These are phyloP conservation scores for Aphaenogaster rudis DNA, from an alignment of 1,140 invertebrate genomes.

Conservation along the genomic window DNA sequence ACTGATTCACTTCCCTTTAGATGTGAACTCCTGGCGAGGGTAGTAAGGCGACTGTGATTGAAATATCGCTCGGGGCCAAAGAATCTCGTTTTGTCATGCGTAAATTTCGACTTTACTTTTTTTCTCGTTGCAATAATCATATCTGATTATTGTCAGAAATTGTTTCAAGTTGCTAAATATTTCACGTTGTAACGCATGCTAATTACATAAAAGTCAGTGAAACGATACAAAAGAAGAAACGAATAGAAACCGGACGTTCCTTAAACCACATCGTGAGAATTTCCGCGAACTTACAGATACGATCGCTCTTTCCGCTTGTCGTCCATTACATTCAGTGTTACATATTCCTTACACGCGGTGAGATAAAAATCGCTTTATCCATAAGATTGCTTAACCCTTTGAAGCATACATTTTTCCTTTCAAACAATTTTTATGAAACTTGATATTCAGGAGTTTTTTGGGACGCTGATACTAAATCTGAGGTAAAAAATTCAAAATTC, in stretches of 20 bases:
- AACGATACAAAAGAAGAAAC: neutral
- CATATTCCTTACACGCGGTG: neutral
- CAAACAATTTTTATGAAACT: no score
- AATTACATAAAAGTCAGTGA: neutral
- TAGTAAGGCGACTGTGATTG: slow-evolving; percentile 24
- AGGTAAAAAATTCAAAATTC: no score
- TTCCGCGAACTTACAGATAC: slow-evolving; percentile 4
- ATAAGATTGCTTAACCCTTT: neutral
- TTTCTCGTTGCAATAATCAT: neutral
- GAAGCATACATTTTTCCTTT: no score
- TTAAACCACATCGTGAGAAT: slow-evolving; percentile 15
- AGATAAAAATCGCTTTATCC: slow-evolving; percentile 35
- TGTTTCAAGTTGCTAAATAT: neutral
- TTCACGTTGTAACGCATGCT: slow-evolving; percentile 16
- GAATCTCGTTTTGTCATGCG: neutral
- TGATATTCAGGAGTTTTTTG: no score
- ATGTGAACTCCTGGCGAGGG: slow-evolving; percentile 5
- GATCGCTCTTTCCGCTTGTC: slow-evolving; percentile 13
- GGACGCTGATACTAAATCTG: no score
- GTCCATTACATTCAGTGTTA: neutral
- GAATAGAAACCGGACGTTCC: slow-evolving; percentile 18
- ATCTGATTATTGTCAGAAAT: neutral
- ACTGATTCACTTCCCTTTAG: slow-evolving; percentile 53
- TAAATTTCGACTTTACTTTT: slow-evolving; percentile 8
- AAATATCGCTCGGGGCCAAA: slow-evolving; percentile 14